phyloP scores from a whole-genome alignment of 2,888 invertebrate genomes.

The Scaeva pyrastri region DNA sequence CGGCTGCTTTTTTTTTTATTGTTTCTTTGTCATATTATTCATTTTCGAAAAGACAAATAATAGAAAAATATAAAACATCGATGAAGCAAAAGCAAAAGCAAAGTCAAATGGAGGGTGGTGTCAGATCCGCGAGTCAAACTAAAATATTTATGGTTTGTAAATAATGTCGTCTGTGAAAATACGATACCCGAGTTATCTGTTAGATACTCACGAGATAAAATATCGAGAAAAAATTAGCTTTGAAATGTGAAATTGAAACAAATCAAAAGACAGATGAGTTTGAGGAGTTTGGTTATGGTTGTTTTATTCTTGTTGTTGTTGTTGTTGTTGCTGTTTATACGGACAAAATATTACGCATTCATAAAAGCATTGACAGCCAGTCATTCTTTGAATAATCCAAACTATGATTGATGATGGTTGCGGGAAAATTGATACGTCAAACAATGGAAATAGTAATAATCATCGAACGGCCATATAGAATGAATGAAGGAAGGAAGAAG shows the following conservation, averaged over 20 bases:
- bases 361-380: conserved; percentile 55
- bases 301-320: neutral
- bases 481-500: neutral
- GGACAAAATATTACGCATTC: conserved; percentile 43
- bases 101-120: conserved; percentile 4
- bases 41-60: conserved; percentile 40
- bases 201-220: conserved; percentile 7
- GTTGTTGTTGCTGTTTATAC: neutral
- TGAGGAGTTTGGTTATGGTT: neutral
- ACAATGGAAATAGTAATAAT: conserved; percentile 33
- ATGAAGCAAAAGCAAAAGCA: neutral
- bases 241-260: conserved; percentile 51
- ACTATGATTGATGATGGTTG: conserved; percentile 65
- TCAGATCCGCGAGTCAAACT: conserved; percentile 62
- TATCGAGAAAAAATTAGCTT: conserved; percentile 43
- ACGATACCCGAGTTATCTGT: conserved; percentile 4
- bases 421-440: conserved; percentile 44
- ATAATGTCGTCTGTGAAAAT: conserved; percentile 52
- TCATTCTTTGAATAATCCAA: conserved; percentile 47
- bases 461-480: neutral
- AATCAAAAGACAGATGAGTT: conserved; percentile 43
- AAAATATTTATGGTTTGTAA: conserved; percentile 61
- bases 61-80: neutral
- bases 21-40: neutral
- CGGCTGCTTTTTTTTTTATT: conserved; percentile 19